These are phyloP conservation scores for Pegea sp. DNA, from an alignment of 23 tunicate species.

Conservation along the genomic window DNA sequence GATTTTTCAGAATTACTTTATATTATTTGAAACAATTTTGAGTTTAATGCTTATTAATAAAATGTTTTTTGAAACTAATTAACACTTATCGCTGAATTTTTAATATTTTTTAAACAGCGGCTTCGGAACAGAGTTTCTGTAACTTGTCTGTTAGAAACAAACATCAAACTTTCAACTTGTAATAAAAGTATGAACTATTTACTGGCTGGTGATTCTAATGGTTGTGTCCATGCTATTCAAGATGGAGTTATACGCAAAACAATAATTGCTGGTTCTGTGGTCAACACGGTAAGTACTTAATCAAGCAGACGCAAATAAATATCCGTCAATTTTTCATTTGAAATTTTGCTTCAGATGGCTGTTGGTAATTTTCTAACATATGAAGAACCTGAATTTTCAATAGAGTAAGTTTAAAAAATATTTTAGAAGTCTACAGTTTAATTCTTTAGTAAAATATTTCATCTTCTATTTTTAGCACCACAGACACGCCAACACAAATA, in stretches of 20 bases:
- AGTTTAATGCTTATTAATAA: too few relatives aligned
- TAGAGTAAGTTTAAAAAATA: background rate
- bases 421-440: background rate
- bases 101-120: too few relatives aligned
- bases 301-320: too few relatives aligned
- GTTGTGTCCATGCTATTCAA: conserved; percentile 21
- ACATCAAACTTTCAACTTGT: too few relatives aligned
- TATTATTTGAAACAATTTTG: too few relatives aligned
- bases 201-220: conserved; percentile 28
- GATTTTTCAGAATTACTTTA: too few relatives aligned
- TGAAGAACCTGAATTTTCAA: conserved; percentile 11
- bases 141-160: too few relatives aligned
- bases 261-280: conserved; percentile 12
- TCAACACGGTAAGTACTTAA: conserved; percentile 27
- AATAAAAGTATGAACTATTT: too few relatives aligned
- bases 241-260: conserved; percentile 9
- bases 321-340: too few relatives aligned
- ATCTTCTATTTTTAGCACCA: background rate
- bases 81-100: too few relatives aligned
- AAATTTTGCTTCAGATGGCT: conserved; percentile 9
- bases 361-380: conserved; percentile 24
- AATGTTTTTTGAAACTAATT: too few relatives aligned
- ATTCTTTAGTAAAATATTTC: background rate
- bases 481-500: conserved; percentile 37
- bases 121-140: too few relatives aligned